A percentile compares a stretch with the other conserved stretches of the same genome.
phyloP scores from a whole-genome alignment of 2,888 invertebrate species.

The Tetragonula carbonaria region DNA sequence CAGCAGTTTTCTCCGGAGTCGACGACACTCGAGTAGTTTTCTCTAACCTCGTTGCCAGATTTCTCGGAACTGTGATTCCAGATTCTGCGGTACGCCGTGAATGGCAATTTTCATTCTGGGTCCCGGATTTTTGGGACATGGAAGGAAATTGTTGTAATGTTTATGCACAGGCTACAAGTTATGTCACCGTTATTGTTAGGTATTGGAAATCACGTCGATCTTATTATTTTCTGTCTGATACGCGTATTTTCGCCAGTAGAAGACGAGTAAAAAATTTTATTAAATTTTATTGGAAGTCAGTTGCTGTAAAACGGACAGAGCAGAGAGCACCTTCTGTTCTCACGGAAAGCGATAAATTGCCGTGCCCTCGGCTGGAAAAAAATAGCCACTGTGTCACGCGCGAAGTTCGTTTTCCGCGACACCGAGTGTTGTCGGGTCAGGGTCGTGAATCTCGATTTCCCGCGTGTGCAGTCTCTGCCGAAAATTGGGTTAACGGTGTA shows the following conservation, averaged over 20 bases:
- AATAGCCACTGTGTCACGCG: not conserved
- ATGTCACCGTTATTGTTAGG: too few relatives aligned
- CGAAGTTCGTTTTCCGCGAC: not conserved
- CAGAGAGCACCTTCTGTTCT: not conserved
- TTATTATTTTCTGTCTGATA: not conserved
- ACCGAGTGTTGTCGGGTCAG: constrained; percentile 19
- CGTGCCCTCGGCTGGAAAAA: not conserved
- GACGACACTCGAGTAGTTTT: not conserved
- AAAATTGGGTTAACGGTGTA: constrained; percentile 32
- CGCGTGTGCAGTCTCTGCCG: not conserved
- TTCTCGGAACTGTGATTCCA: not conserved
- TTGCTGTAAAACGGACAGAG: not conserved
- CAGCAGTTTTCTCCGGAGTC: constrained; percentile 8
- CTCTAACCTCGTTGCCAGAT: not conserved
- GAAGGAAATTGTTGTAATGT: too few relatives aligned
- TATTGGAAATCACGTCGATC: not conserved
- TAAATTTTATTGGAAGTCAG: not conserved
- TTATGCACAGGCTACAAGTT: too few relatives aligned
- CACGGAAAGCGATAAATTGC: not conserved
- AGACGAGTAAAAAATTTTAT: not conserved
- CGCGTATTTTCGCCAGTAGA: too few relatives aligned
- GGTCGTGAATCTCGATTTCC: constrained; percentile 27
- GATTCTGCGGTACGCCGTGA: not conserved
- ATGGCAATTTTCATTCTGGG: not conserved
- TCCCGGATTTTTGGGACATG: too few relatives aligned